Percentiles rank a stretch among this genome's conserved stretches.
Evolutionary conservation across 2,888 invertebrate genomes (phyloP).

Genomic region (Polymixis lichenea): DNA sequence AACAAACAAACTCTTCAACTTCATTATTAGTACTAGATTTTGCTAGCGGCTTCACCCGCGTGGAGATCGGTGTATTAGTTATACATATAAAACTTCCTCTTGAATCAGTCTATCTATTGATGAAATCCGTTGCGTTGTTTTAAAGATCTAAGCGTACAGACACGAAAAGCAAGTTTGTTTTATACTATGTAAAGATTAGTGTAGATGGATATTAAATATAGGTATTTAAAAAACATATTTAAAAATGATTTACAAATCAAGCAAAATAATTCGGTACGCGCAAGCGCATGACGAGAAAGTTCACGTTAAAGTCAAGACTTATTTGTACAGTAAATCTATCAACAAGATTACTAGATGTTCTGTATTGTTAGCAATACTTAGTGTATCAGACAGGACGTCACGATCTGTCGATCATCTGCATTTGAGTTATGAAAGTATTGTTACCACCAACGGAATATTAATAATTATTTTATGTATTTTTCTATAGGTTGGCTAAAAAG

Average conservation of each 20-base stretch:
- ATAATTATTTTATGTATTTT: conserved; percentile 8
- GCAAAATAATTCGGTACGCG: not conserved
- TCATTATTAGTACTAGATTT: too few relatives aligned
- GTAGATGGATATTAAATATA: too few relatives aligned
- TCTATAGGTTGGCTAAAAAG: not conserved
- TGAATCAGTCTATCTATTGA: too few relatives aligned
- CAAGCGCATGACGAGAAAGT: conserved; percentile 29
- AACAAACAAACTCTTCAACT: too few relatives aligned
- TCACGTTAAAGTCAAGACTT: conserved; percentile 31
- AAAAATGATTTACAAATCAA: not conserved
- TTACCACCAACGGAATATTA: conserved; percentile 13
- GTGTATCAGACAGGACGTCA: conserved; percentile 46
- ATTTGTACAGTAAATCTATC: conserved; percentile 15
- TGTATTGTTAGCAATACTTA: conserved; percentile 36
- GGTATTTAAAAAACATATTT: too few relatives aligned
- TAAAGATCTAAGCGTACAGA: too few relatives aligned
- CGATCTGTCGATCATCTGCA: conserved; percentile 56
- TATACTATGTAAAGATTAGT: too few relatives aligned
- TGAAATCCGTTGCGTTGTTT: too few relatives aligned
- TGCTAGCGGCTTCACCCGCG: too few relatives aligned
- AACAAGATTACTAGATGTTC: conserved; percentile 3
- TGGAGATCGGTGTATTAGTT: too few relatives aligned
- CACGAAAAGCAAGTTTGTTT: too few relatives aligned
- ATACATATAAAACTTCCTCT: too few relatives aligned
- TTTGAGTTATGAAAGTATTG: conserved; percentile 45